These are phyloP conservation scores for Gopherus evgoodei DNA, from an alignment of 2,113 vertebrate genomes.

Conservation along the genomic window DNA sequence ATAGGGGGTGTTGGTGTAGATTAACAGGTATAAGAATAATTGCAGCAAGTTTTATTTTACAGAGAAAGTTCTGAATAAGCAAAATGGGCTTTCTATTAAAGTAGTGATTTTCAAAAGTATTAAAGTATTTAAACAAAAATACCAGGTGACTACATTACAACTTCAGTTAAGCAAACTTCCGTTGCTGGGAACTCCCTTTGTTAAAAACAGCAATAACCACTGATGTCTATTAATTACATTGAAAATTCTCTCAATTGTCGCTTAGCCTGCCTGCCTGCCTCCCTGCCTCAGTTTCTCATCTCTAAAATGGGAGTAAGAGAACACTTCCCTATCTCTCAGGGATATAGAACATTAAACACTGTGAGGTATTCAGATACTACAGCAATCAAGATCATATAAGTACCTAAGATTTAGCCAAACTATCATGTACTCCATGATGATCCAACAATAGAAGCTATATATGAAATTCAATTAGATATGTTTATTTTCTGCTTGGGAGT, in stretches of 20 bases:
- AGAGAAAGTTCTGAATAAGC: background rate
- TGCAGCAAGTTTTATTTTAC: background rate
- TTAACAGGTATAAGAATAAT: background rate
- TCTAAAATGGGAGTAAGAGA: background rate
- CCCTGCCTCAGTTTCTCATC: accelerated
- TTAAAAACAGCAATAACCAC: background rate
- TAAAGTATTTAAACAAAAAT: background rate
- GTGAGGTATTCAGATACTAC: background rate
- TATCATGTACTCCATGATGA: background rate
- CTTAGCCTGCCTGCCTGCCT: too few species aligned
- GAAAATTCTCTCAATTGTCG: background rate
- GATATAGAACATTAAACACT: background rate
- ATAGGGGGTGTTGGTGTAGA: background rate
- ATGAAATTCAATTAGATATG: background rate
- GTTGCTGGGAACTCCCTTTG: background rate
- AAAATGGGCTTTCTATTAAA: background rate
- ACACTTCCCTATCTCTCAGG: background rate
- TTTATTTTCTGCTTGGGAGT: background rate
- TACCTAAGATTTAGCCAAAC: background rate
- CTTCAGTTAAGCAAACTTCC: background rate
- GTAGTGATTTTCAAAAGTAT: background rate
- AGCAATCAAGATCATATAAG: background rate
- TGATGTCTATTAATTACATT: accelerated
- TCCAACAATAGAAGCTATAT: background rate
- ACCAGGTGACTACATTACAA: background rate